These are phyloP conservation scores for Holothuria leucospilota DNA, from an alignment of 53 echinoderm and acorn worm genomes.

Conservation along the genomic window DNA sequence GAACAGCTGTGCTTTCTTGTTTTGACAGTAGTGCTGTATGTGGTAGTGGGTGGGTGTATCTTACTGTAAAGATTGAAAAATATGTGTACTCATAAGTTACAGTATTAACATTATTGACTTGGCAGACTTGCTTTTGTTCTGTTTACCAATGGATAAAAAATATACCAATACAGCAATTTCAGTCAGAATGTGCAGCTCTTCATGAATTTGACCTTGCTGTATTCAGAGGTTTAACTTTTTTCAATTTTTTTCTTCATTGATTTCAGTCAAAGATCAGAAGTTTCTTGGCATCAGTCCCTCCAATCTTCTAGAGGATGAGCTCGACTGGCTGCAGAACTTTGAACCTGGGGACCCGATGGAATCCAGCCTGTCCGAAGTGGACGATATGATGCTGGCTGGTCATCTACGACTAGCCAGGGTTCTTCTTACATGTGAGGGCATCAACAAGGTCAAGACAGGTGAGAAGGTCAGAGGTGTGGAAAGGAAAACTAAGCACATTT, in stretches of 20 bases:
- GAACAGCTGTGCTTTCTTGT: no score
- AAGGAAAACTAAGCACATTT: background rate
- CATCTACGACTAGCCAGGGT: constrained; percentile 88
- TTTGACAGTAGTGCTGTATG: no score
- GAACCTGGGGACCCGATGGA: constrained; percentile 89
- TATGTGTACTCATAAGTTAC: no score
- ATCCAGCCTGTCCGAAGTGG: constrained; percentile 68
- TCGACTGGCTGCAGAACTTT: constrained; percentile 98
- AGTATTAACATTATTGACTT: no score
- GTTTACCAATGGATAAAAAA: no score
- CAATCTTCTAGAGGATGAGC: constrained; percentile 91
- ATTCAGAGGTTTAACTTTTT: background rate
- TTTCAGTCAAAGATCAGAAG: constrained; percentile 79
- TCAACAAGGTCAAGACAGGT: constrained; percentile 93
- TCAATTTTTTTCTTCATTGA: background rate
- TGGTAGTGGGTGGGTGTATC: no score
- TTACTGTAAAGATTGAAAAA: no score
- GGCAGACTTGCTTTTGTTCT: no score
- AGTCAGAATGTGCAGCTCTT: background rate
- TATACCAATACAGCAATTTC: background rate
- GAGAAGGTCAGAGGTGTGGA: background rate
- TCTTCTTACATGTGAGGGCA: constrained; percentile 88
- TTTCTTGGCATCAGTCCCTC: constrained; percentile 74
- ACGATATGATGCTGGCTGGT: constrained; percentile 91
- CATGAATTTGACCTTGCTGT: background rate